These are phyloP conservation scores for Philopedon plagiatum DNA, from an alignment of 2,888 invertebrate species.

Conservation along the genomic window DNA sequence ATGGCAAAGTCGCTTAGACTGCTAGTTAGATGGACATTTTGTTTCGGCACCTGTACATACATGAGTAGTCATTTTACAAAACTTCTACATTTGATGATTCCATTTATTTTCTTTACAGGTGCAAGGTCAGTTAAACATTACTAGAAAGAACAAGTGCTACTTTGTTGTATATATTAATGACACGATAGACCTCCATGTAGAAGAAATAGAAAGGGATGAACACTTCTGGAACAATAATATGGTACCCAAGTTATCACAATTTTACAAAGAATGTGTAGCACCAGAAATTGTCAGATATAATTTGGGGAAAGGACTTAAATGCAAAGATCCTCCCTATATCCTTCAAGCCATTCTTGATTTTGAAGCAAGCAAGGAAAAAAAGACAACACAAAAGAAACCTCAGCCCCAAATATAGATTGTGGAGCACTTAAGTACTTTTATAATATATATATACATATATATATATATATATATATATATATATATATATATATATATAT, in stretches of 20 bases:
- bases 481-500: too few species aligned
- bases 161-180: not conserved
- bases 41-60: too few species aligned
- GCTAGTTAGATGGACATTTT: too few species aligned
- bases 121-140: constrained; percentile 26
- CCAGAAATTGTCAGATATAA: not conserved
- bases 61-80: not conserved
- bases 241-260: not conserved
- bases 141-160: constrained; percentile 3
- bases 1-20: too few species aligned
- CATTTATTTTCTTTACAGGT: not conserved
- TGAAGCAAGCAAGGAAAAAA: not conserved
- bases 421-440: too few species aligned
- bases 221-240: not conserved
- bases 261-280: not conserved
- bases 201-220: not conserved
- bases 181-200: not conserved
- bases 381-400: not conserved
- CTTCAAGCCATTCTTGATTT: not conserved
- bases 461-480: too few species aligned
- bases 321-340: not conserved
- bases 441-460: too few species aligned
- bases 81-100: not conserved
- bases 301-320: not conserved
- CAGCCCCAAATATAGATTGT: too few species aligned